Percentiles rank a stretch among this genome's conserved stretches.
These are phyloP conservation scores for Pachyramphus minor DNA, from an alignment of 2,113 vertebrate species.

Conservation along the genomic window DNA sequence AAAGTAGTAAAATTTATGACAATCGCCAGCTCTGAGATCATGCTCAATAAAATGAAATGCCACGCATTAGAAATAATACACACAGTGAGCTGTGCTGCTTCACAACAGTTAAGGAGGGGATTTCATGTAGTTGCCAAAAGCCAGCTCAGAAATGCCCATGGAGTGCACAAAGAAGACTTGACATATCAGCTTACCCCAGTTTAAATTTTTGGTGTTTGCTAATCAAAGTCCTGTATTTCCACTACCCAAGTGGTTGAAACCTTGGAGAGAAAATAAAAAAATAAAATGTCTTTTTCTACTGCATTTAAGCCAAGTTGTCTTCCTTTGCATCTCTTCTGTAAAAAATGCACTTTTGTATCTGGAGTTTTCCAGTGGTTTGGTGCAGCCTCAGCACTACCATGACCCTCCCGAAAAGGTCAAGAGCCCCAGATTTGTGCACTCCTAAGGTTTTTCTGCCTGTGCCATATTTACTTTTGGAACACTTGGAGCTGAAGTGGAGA, in stretches of 20 bases:
- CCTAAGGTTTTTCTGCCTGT: not conserved
- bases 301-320: not conserved
- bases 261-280: not conserved
- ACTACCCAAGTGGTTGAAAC: not conserved
- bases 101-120: not conserved
- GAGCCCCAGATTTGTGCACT: not conserved
- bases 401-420: rapidly evolving
- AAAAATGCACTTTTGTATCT: not conserved
- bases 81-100: not conserved
- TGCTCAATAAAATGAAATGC: constrained; percentile 3
- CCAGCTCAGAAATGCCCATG: not conserved
- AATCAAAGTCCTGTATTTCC: not conserved
- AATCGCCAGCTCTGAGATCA: not conserved
- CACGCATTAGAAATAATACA: not conserved
- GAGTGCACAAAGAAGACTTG: not conserved
- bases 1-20: constrained; percentile 16
- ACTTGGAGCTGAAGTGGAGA: not conserved
- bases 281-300: not conserved
- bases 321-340: not conserved
- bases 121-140: not conserved
- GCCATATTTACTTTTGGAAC: not conserved
- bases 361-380: not conserved
- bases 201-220: not conserved
- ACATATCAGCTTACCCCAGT: not conserved
- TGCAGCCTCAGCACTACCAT: not conserved